Percentiles rank a stretch among this genome's conserved stretches.
Evolutionary conservation across 92 coral and sea anemone genomes (phyloP).

Genomic region (Metridium senile): DNA sequence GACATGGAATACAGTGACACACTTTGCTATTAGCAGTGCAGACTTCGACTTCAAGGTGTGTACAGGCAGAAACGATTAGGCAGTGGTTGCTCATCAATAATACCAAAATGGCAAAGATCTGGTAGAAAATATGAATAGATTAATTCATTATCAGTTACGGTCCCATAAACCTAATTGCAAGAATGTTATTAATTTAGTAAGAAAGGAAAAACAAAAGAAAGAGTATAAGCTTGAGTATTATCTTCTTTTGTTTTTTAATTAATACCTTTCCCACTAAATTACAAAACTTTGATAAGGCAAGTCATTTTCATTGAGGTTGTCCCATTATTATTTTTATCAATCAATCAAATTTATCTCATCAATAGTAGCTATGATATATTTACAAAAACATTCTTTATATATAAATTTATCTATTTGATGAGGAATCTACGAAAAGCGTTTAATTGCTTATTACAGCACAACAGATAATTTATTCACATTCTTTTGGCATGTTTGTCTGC

Average conservation of each 20-base stretch:
- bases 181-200: background rate
- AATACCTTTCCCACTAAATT: background rate
- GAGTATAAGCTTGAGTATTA: background rate
- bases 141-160: too few relatives aligned
- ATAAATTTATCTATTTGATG: too few relatives aligned
- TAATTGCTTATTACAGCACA: too few relatives aligned
- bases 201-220: background rate
- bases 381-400: too few relatives aligned
- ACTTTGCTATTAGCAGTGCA: background rate
- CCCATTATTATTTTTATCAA: too few relatives aligned
- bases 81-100: background rate
- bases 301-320: too few relatives aligned
- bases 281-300: too few relatives aligned
- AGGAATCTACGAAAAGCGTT: too few relatives aligned
- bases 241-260: background rate
- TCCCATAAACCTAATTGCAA: background rate
- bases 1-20: constrained; percentile 3
- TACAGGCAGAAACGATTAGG: background rate
- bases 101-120: background rate
- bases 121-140: background rate
- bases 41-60: background rate
- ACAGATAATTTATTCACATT: too few relatives aligned
- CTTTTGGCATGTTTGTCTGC: too few relatives aligned
- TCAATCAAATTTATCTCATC: too few relatives aligned
- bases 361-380: too few relatives aligned